Conservation (phyloP, 1,140 invertebrate genomes). For the Megathymus violae region DNA sequence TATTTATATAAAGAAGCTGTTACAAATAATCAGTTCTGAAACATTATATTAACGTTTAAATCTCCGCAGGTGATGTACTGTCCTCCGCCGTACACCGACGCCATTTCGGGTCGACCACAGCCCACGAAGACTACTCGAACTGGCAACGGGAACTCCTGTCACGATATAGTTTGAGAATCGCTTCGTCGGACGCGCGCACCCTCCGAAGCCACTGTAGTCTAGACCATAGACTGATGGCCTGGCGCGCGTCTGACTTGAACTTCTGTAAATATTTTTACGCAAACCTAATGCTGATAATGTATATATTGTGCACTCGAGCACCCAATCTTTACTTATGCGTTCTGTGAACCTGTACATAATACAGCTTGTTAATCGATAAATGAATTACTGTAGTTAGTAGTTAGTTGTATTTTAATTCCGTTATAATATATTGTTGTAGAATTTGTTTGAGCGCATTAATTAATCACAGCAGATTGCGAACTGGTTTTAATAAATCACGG, state of each 20-base stretch:
- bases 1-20: too few species aligned
- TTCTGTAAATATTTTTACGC: neutral
- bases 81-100: conserved; percentile 65
- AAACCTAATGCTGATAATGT: too few species aligned
- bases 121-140: conserved; percentile 75
- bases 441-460: neutral
- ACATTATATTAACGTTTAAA: too few species aligned
- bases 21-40: too few species aligned
- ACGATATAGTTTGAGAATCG: conserved; percentile 82
- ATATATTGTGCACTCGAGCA: conserved; percentile 20
- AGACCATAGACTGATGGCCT: conserved; percentile 21
- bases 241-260: conserved; percentile 36
- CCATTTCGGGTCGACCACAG: conserved; percentile 64
- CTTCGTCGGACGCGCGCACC: conserved; percentile 57
- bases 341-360: conserved; percentile 16
- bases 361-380: conserved; percentile 5
- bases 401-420: neutral
- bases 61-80: conserved; percentile 74
- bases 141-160: conserved; percentile 77
- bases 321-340: too few species aligned
- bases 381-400: conserved; percentile 21
- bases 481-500: neutral
- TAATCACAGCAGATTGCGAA: neutral
- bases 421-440: neutral
- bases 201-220: conserved; percentile 63